Conservation (phyloP, 2,113 vertebrate species). For the Amblyornis subalaris region DNA sequence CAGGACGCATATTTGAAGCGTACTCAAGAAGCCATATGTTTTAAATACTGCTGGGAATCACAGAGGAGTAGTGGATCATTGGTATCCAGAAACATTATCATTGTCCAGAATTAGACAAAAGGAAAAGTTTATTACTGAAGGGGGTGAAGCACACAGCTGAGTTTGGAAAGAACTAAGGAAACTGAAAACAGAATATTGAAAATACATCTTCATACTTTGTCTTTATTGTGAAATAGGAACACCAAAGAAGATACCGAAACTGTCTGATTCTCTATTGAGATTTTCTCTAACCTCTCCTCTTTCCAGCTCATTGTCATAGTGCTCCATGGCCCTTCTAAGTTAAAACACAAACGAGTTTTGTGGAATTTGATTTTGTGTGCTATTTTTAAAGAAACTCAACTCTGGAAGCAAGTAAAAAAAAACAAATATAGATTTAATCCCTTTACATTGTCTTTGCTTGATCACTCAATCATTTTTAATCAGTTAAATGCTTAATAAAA, state of each 20-base stretch:
- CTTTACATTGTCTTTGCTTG: background rate
- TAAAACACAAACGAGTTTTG: background rate
- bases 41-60: slow-evolving; percentile 6
- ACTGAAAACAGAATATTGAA: background rate
- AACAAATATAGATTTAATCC: background rate
- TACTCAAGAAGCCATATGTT: slow-evolving; percentile 15
- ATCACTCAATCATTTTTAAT: background rate
- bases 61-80: background rate
- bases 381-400: background rate
- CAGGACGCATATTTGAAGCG: slow-evolving; percentile 49
- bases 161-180: background rate
- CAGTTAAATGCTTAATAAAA: background rate
- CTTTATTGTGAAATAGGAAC: background rate
- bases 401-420: background rate
- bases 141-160: background rate
- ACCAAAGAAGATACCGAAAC: background rate
- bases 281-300: background rate
- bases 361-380: background rate
- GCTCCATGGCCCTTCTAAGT: background rate
- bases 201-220: background rate
- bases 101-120: background rate
- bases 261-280: accelerated
- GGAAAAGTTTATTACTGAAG: background rate
- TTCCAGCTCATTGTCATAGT: background rate
- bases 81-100: background rate